Evolutionary conservation across 2,113 vertebrate species (phyloP), one percentile per base, ranked within the genome.

Genomic region (Mustela lutreola): DNA sequence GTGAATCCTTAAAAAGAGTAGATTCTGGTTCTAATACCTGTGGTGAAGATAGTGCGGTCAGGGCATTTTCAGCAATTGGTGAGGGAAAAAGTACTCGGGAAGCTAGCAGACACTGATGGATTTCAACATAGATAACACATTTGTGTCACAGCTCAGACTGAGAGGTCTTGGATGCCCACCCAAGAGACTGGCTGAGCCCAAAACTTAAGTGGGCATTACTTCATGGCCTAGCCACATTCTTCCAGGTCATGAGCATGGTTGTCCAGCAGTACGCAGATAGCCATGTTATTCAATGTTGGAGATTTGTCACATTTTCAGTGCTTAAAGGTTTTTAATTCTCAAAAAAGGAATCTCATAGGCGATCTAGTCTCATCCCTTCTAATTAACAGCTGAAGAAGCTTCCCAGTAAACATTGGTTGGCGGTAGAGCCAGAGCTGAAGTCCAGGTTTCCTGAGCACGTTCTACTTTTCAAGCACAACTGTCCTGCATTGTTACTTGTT

Each of bases 331-430:
- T 53, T 81, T 53, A 92, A 83, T 92, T 67, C 71, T 91, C 75
- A 92, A 50, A 96, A 96, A 93, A 93, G 24, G 10, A 89, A 87
- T 70, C 53, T 83, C 67, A 42, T 53, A 53, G 63, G 56, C 73
- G 24, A 62, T 63, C 33, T 90, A 75, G 65, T 92, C 84, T 45
- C 63, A 45, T 75, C 19, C 50, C 39, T 93, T 94, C 80, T 75
- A 14, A 53, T 65, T 94, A 67, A 92, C 26, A 81, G 33, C 11
- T 76, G 42, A 70, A 87, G 91, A 1, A 75, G 56, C n/a, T 89
- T 15, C 26, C 31, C 2, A 0, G 53, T 39, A 39, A 45, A 26
- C 11, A 88, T 28, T 16, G 18, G 79, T 22, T 31, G 16, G 67
- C 9, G 0, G 39, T 9, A 92, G 60, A 60, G 22, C 76, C 24